Conservation (phyloP, 1,140 invertebrate genomes). For the Periplaneta americana region DNA sequence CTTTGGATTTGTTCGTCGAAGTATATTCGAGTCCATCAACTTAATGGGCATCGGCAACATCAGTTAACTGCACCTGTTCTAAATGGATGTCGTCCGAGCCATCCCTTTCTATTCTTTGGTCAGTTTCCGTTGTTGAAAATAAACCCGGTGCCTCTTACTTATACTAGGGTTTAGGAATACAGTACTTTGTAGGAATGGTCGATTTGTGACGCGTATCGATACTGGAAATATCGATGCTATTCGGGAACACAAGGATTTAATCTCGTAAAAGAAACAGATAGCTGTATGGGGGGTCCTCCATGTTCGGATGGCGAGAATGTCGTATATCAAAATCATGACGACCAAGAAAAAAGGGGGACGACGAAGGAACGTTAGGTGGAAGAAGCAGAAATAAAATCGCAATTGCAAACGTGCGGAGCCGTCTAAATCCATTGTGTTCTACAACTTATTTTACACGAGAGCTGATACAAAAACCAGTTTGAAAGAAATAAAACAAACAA, state of each 20-base stretch:
- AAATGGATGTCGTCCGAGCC: not conserved
- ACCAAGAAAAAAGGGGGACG: not conserved
- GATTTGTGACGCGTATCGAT: not conserved
- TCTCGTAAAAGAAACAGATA: not conserved
- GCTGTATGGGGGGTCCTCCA: not conserved
- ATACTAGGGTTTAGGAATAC: not conserved
- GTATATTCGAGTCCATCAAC: not conserved
- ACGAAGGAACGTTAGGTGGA: not conserved
- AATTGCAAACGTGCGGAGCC: not conserved
- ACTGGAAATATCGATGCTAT: not conserved
- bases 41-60: not conserved
- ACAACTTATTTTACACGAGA: not conserved
- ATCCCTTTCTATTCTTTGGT: not conserved
- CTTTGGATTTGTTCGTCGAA: not conserved
- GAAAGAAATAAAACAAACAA: not conserved
- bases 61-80: not conserved
- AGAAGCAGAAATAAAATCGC: not conserved
- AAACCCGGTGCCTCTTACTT: not conserved
- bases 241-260: not conserved
- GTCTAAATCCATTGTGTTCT: not conserved
- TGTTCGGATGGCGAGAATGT: not conserved
- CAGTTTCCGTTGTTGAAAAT: not conserved
- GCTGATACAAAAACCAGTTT: not conserved
- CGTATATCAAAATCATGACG: not conserved
- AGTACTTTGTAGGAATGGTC: not conserved